A percentile compares a stretch with the other conserved stretches of the same genome.
Evolutionary conservation across 2,113 vertebrate genomes (phyloP).

Genomic region (Hymenochirus boettgeri): DNA sequence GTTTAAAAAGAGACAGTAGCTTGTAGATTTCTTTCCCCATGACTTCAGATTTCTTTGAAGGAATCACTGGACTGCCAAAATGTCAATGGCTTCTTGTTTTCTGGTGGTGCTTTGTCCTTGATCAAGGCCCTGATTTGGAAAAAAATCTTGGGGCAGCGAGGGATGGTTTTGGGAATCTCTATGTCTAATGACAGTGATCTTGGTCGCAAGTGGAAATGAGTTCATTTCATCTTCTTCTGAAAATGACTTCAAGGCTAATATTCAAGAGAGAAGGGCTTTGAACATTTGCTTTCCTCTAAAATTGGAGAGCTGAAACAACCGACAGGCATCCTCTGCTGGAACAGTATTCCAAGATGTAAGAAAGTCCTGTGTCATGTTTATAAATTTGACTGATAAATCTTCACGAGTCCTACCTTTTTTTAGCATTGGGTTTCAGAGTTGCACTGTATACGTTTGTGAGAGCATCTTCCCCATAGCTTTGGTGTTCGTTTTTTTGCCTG

Average conservation of each 20-base stretch:
- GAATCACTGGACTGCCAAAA: neutral
- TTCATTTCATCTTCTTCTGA: neutral
- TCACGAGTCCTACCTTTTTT: neutral
- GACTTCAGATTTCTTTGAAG: conserved; percentile 8
- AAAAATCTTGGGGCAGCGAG: neutral
- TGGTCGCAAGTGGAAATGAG: neutral
- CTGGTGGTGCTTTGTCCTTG: conserved; percentile 1
- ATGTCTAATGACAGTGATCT: neutral
- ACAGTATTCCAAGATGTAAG: conserved; percentile 27
- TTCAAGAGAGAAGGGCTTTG: neutral
- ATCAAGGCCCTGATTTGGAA: neutral
- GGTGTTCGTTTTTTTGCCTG: too few relatives aligned
- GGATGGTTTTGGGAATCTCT: neutral
- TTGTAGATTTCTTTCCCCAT: neutral
- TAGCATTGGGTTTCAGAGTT: neutral
- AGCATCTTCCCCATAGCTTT: too few relatives aligned
- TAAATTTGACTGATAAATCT: neutral
- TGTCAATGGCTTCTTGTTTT: neutral
- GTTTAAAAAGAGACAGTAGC: neutral
- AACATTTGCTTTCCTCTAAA: neutral
- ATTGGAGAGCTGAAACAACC: conserved; percentile 2
- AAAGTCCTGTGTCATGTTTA: neutral
- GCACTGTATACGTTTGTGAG: neutral
- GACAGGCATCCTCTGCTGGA: conserved; percentile 1
- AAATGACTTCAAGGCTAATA: neutral